Conservation (phyloP, 2,888 invertebrate genomes). For the Kryphioiulus occultus region DNA sequence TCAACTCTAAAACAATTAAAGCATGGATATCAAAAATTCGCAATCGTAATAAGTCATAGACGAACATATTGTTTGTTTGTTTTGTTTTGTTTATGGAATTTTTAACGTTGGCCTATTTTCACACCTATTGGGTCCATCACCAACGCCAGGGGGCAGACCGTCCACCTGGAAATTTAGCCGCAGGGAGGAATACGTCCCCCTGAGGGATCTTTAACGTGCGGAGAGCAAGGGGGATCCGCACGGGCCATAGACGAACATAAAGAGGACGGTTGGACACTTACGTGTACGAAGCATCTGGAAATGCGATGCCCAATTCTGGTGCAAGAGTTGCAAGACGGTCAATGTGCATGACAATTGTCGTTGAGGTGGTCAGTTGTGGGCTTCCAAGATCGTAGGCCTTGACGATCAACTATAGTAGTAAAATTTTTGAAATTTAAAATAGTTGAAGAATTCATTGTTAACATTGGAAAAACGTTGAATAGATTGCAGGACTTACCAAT, state of each 20-base stretch:
- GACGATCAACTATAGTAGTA: conserved; percentile 75
- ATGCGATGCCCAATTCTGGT: conserved; percentile 80
- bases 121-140: no score
- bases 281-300: conserved; percentile 85
- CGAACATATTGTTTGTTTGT: no score
- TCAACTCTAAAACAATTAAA: conserved; percentile 66
- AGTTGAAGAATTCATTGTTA: not conserved
- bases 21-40: not conserved
- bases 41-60: not conserved
- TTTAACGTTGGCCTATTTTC: no score
- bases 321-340: conserved; percentile 72
- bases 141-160: no score
- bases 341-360: conserved; percentile 82
- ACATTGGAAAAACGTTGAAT: not conserved
- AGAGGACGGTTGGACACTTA: conserved; percentile 52
- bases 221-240: no score
- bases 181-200: no score
- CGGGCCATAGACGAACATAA: no score
- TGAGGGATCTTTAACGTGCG: no score
- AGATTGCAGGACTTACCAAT: not conserved
- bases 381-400: conserved; percentile 86
- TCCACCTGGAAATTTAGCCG: no score
- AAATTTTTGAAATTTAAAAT: not conserved
- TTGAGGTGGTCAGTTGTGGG: conserved; percentile 81
- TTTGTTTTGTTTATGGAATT: no score